Percentiles rank a stretch among this genome's conserved stretches.
Evolutionary conservation across 2,888 invertebrate genomes (phyloP).

Genomic region (Incurvaria masculella): DNA sequence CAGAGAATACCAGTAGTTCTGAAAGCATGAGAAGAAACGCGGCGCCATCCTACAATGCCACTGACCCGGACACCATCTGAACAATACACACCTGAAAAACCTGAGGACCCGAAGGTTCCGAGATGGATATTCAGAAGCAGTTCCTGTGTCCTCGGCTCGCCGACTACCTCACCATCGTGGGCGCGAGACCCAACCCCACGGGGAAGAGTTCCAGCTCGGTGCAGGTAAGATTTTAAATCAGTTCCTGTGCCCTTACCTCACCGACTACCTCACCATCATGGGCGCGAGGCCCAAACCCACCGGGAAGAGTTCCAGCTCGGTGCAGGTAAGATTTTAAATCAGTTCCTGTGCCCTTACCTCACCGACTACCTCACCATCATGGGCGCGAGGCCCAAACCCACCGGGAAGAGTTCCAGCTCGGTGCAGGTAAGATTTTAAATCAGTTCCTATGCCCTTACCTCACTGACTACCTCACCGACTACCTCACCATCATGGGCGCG

Average conservation of each 20-base stretch:
- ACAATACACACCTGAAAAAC: no score
- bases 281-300: conserved; percentile 77
- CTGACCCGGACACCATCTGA: no score
- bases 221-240: conserved; percentile 67
- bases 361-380: conserved; percentile 98
- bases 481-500: no score
- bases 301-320: conserved; percentile 66
- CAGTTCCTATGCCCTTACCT: neutral
- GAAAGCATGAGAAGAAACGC: no score
- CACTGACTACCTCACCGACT: no score
- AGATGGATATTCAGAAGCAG: conserved; percentile 66
- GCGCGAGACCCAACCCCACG: conserved; percentile 72
- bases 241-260: conserved; percentile 79
- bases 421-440: conserved; percentile 62
- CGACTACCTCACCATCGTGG: conserved; percentile 97
- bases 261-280: conserved; percentile 97
- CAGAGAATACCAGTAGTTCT: no score
- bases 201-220: conserved; percentile 69
- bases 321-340: conserved; percentile 67
- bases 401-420: conserved; percentile 64
- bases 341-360: conserved; percentile 79
- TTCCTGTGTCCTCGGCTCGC: conserved; percentile 82
- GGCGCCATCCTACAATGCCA: no score
- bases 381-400: conserved; percentile 76
- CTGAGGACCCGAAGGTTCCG: no score